Base-by-base conservation (phyloP, 2,113 vertebrate genomes). In the Porphyrio hochstetteri region DNA sequence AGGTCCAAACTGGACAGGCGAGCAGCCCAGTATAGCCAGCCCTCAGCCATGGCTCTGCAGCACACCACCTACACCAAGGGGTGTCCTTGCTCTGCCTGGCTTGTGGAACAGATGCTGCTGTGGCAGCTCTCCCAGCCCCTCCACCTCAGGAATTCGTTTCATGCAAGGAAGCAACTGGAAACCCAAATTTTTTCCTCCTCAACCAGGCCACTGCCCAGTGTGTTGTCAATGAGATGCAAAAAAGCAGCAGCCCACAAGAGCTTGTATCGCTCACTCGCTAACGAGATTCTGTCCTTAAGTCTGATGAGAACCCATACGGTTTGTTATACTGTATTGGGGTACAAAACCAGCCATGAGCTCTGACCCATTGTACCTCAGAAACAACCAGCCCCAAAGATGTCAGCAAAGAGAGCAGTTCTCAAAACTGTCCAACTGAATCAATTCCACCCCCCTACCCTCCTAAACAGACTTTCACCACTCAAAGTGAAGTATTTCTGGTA, bases 51-150 rank as follows among this genome's bases (percentile, higher is more conserved):
- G 4, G 57, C 57, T 19, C 31, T 7, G 7, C 1, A 25, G 16
- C 13, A 35, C 56, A 65, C 4, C 16, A 4, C 15, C 23, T 7
- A 7, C 9, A 16, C 18, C 12, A 4, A 25, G 42, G 28, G 50
- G 31, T 10, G 7, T 4, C 68, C 42, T 50, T 2, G 9, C 16
- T 24, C 42, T 20, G 11, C 48, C 27, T 3, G 3, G 11, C 15
- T 9, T 11, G 10, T 8, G 7, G 1, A 9, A 15, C 0, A 0
- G 28, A 55, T 44, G 29, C n/a, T 70, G 8, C 46, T 3, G 25
- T 1, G 9, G 61, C 67, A 79, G 57, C 75, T 61, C 50, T 68
- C 50, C 55, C 72, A 40, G n/a, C 9, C 21, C 10, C 17, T 5
- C 36, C 33, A 16, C 36, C 3, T 18, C 17, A 28, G 3, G 14